A percentile compares a stretch with the other conserved stretches of the same genome.
Evolutionary conservation across 2,113 vertebrate genomes (phyloP).

Genomic region (Camelus dromedarius): DNA sequence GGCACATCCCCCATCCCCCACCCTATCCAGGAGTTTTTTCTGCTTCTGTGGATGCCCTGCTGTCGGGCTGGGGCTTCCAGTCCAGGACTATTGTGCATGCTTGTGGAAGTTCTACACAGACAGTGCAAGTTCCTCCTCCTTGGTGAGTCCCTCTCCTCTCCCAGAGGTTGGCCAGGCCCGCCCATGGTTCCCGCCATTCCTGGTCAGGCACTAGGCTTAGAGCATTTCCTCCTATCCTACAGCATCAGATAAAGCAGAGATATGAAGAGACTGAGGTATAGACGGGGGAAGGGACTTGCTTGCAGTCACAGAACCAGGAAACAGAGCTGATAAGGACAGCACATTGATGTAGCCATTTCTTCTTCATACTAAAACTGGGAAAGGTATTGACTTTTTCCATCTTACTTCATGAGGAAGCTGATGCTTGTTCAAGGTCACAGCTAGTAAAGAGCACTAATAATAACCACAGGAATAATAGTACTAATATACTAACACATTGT

Average conservation of each 20-base stretch:
- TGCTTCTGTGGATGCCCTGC: slow-evolving; percentile 85
- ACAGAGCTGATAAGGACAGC: not conserved
- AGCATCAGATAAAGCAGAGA: not conserved
- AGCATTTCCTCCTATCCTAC: not conserved
- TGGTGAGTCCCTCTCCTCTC: slow-evolving; percentile 81
- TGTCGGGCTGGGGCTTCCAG: slow-evolving; percentile 85
- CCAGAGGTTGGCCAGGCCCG: not conserved
- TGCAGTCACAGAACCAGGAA: not conserved
- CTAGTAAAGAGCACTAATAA: not conserved
- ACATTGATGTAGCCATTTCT: not conserved
- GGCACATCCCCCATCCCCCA: not conserved
- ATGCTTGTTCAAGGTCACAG: not conserved
- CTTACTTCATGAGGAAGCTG: not conserved
- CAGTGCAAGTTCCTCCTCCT: slow-evolving; percentile 91
- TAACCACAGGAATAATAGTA: not conserved
- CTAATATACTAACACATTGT: not conserved
- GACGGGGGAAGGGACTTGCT: not conserved
- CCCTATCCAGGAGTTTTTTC: slow-evolving; percentile 90
- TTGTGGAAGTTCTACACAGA: slow-evolving; percentile 91
- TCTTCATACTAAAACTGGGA: not conserved
- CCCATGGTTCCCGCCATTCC: not conserved
- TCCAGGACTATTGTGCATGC: slow-evolving; percentile 88
- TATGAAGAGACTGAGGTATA: too few relatives aligned
- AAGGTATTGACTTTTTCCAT: not conserved
- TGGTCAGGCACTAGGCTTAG: not conserved